Base-by-base conservation (phyloP, 1,140 invertebrate species). In the Zophobas atratus region DNA sequence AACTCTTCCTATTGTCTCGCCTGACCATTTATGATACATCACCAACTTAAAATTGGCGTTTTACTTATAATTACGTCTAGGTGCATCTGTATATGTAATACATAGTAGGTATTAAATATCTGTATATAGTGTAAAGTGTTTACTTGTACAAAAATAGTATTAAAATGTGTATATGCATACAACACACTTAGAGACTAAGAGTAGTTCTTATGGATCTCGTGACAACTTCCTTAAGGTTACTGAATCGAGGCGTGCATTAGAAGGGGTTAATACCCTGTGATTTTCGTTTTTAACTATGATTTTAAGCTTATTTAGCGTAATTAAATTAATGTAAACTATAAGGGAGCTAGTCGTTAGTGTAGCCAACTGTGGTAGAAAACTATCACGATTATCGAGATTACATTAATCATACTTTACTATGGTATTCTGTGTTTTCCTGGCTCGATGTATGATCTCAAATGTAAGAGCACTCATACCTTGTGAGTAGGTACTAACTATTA, bases 291-390 rank as follows among this genome's bases (percentile, higher is more conserved):
- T 70, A 79, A 67, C 74, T 81, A 75, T 48, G 49, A 80, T 67
- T 74, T 34, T 82, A 82, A 82, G 81, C 81, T 75, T 80, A 82
- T 82, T 82, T 80, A 78, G 70, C 51, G 32, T 82, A 82, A 82
- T 82, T 82, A 43, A 81, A 82, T 82, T 82, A 82, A 46, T 67
- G 76, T 80, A 74, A 79, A 79, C 75, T 76, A 70, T 78, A 38
- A 76, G 63, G 73, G 74, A 82, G 78, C 77, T 81, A 81, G 80
- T 82, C 77, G 57, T 38, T 79, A 79, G 81, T 82, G 63, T 82
- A 79, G 78, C 77, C 77, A 82, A 80, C 76, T 60, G 71, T 81
- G 75, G 57, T 70, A 73, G 74, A 75, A 70, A 60, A 73, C 39
- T 79, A 56, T 70, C 38, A 57, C 6, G 43, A 56, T 55, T 39